phyloP scores from a whole-genome alignment of 2,113 vertebrate species.

The Piprites chloris region DNA sequence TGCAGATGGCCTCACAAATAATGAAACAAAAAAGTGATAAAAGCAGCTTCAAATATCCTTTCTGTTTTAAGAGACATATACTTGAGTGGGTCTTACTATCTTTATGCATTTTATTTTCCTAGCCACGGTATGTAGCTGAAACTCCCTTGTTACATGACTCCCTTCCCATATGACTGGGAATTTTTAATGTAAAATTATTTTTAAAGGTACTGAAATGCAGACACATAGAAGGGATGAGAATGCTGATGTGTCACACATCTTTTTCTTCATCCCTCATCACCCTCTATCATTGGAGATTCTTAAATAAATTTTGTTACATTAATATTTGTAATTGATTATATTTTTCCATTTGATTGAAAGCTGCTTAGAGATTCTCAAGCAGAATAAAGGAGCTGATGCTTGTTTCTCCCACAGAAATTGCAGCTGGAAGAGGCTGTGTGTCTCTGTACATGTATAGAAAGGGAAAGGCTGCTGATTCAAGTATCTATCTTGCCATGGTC shows the following conservation, averaged over 20 bases:
- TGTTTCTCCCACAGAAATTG: neutral
- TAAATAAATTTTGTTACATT: neutral
- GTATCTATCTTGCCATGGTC: neutral
- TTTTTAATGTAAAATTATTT: slow-evolving; percentile 10
- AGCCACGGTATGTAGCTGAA: neutral
- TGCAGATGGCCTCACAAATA: slow-evolving; percentile 26
- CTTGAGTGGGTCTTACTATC: neutral
- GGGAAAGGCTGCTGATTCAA: neutral
- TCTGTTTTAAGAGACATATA: neutral
- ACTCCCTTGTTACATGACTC: neutral
- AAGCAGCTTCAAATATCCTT: neutral
- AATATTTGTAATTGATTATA: neutral
- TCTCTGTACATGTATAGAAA: neutral
- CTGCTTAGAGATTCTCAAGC: neutral
- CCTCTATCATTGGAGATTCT: neutral
- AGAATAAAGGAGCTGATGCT: neutral
- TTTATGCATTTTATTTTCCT: neutral
- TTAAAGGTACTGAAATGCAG: neutral
- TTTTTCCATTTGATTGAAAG: neutral
- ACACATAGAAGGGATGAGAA: neutral
- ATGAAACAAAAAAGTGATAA: neutral
- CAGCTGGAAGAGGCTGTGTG: neutral
- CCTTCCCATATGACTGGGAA: neutral
- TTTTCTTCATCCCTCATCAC: neutral
- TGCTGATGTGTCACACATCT: neutral